Conservation (phyloP, 1,140 invertebrate genomes). For the Hestina assimilis region DNA sequence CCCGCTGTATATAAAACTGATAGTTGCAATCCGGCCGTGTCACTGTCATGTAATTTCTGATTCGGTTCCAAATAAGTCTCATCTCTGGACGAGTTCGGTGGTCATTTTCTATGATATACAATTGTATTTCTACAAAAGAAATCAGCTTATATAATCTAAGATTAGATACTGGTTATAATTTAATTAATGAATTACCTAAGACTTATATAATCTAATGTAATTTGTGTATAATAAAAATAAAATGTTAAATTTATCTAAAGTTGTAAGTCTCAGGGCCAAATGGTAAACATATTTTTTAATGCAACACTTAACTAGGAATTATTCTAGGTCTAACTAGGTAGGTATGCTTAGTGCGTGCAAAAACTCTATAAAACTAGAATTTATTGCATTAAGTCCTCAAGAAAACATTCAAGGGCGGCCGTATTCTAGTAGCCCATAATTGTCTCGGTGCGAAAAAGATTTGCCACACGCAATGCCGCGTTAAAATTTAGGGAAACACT, state of each 20-base stretch:
- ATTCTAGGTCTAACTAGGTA: neutral
- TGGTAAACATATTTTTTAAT: too few species aligned
- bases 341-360: neutral
- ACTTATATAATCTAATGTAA: neutral
- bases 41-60: constrained; percentile 24
- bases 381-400: constrained; percentile 23
- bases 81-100: constrained; percentile 6
- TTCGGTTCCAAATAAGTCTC: constrained; percentile 12
- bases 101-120: neutral
- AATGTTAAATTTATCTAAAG: too few species aligned
- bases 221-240: neutral
- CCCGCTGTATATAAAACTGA: constrained; percentile 11
- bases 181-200: too few species aligned
- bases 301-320: neutral
- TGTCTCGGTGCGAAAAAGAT: constrained; percentile 18
- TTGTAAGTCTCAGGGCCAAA: too few species aligned
- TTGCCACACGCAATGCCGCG: constrained; percentile 22
- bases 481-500: neutral
- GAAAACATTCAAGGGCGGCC: constrained; percentile 20
- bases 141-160: neutral
- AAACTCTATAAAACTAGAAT: constrained; percentile 18
- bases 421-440: constrained; percentile 24
- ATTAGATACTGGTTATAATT: too few species aligned
- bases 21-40: constrained; percentile 25
- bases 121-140: neutral